These are phyloP conservation scores for Ispidina lecontei DNA, from an alignment of 2,797 vertebrate genomes.

Conservation along the genomic window DNA sequence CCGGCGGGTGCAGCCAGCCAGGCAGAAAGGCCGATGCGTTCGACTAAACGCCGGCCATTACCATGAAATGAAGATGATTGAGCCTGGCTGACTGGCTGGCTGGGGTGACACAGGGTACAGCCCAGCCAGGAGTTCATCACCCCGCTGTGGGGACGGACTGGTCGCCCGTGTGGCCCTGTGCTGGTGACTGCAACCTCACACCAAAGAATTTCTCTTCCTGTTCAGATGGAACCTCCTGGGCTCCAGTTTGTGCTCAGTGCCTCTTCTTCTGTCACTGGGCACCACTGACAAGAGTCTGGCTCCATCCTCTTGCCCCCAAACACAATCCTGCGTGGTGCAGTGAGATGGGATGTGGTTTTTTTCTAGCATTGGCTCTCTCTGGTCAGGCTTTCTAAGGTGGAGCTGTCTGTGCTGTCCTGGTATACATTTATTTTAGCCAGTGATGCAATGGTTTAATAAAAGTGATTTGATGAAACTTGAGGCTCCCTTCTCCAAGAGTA, in stretches of 20 bases:
- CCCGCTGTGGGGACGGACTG: neutral
- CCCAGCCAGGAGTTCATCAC: neutral
- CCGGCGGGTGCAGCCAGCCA: neutral
- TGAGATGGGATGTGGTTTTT: neutral
- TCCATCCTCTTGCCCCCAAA: neutral
- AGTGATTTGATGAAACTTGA: neutral
- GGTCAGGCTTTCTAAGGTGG: neutral
- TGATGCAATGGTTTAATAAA: neutral
- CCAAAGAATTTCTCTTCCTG: neutral
- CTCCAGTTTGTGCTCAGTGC: neutral
- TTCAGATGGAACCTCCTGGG: neutral
- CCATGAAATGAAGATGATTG: constrained; percentile 24
- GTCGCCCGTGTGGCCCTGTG: fast-evolving
- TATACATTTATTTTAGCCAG: neutral
- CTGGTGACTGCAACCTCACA: neutral
- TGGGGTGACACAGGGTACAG: neutral
- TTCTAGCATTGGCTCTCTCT: neutral
- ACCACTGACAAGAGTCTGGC: neutral
- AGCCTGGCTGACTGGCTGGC: neutral
- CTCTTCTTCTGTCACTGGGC: neutral
- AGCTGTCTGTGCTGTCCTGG: neutral
- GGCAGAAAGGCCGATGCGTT: constrained; percentile 37
- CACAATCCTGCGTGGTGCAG: neutral
- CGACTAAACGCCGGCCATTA: constrained; percentile 45
- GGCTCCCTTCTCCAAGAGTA: neutral